These are phyloP conservation scores for Synergus umbraculus DNA, from an alignment of 2,888 invertebrate genomes.

Conservation along the genomic window DNA sequence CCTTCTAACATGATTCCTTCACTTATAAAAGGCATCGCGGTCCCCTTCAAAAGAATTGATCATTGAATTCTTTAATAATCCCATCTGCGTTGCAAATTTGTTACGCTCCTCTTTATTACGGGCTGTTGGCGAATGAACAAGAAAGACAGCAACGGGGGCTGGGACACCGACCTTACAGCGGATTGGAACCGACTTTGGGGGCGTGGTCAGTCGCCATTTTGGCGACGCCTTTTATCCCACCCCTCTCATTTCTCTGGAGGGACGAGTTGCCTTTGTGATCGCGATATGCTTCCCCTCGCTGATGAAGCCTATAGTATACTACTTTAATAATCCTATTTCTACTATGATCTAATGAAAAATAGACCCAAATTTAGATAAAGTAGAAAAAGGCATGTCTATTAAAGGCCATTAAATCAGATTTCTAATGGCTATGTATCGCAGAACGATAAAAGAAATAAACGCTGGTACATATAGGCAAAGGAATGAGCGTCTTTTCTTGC, in stretches of 20 bases:
- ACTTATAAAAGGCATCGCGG: not conserved
- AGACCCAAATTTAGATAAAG: not conserved
- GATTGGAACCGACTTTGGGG: slow-evolving; percentile 22
- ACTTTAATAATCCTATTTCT: not conserved
- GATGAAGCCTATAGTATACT: not conserved
- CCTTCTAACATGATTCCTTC: not conserved
- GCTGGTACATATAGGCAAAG: not conserved
- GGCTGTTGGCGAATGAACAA: slow-evolving; percentile 23
- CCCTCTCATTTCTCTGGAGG: not conserved
- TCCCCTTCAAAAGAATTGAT: not conserved
- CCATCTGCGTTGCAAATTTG: not conserved
- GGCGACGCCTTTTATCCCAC: not conserved
- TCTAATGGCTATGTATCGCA: not conserved
- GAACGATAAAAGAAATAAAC: not conserved
- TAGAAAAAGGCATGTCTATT: not conserved
- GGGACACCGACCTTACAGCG: not conserved
- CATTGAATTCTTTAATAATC: not conserved
- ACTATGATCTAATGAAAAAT: not conserved
- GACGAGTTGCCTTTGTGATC: slow-evolving; percentile 16
- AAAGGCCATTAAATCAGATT: not conserved
- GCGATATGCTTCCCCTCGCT: not conserved
- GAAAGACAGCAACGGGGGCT: not conserved
- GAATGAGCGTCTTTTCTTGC: not conserved
- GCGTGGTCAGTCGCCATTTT: slow-evolving; percentile 23
- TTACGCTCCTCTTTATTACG: slow-evolving; percentile 16